Evolutionary conservation across 2,113 vertebrate genomes (phyloP), one percentile per base, ranked within the genome.

Genomic region (Ctenodactylus gundi): DNA sequence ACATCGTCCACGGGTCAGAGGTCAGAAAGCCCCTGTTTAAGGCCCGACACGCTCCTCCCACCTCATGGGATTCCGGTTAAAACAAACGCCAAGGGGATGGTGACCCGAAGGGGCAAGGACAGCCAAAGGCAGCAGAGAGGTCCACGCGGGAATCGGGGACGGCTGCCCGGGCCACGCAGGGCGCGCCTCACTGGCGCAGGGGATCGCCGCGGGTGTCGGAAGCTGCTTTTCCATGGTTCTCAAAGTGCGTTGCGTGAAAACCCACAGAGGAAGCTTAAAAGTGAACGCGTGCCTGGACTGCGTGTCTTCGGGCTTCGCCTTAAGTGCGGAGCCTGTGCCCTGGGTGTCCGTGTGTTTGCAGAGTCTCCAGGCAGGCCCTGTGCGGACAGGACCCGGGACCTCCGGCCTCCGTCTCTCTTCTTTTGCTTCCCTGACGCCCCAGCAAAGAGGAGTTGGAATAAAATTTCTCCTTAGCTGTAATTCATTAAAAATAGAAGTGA

Each of bases 11-110:
- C 20, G 10, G 0, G 31, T 72, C 2, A 49, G 41, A 41, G 80
- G 80, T 29, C 75, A 87, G 76, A 72, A 70, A 62, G 7, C 44
- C 39, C 27, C 36, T 34, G n/a, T 67, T 80, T 62, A 39, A 58
- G 11, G 23, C 31, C 58, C 0, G 1, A 41, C 8, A 6, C 1
- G 53, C 3, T 0, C 18, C 14, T 65, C 7, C 0, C 1, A 20
- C 2, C 0, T 25, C 20, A 23, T 15, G 27, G 39, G 86, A 85
- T 46, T 80, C 4, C 75, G 51, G 18, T 20, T 53, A 90, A 77
- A 73, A 86, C 34, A 49, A 93, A 53, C 34, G 65, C 8, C 5
- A 21, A 64, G 21, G 18, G 34, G 5, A 4, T 12, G 17, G 27
- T 5, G 11, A 55, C 34, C 68, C 64, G 27, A 46, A 85, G 31